Evolutionary conservation across 2,888 invertebrate genomes (phyloP).

Genomic region (Tenodera sinensis): DNA sequence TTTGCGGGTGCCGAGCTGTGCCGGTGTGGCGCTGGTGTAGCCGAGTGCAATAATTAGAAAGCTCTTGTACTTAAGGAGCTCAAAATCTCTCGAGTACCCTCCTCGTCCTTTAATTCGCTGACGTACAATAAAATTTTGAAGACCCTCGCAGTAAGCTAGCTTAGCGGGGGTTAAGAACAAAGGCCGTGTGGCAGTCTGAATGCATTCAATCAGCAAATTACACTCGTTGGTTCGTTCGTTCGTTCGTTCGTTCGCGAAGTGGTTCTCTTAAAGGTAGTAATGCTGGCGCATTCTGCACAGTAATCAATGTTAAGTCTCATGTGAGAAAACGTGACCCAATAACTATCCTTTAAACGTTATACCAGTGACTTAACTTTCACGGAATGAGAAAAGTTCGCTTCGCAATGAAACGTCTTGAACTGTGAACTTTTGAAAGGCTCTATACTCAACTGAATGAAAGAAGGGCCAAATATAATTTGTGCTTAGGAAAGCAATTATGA

Average conservation of each 20-base stretch:
- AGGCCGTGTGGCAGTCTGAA: not conserved
- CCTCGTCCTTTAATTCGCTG: not conserved
- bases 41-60: conserved; percentile 1
- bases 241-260: not conserved
- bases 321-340: not conserved
- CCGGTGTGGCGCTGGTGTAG: not conserved
- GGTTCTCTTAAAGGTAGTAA: not conserved
- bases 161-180: not conserved
- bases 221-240: not conserved
- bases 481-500: no score
- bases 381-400: no score
- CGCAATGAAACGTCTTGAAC: no score
- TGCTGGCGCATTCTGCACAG: not conserved
- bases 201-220: conserved; percentile 4
- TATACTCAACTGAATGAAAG: no score
- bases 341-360: not conserved
- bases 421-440: no score
- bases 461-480: no score
- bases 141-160: not conserved
- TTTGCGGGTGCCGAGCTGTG: not conserved
- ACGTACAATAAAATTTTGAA: not conserved
- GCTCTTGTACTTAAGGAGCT: not conserved
- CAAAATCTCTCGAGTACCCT: not conserved
- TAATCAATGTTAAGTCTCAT: not conserved
- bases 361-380: no score